phyloP scores from a whole-genome alignment of 2,113 vertebrate species.

The Regulus satrapa region DNA sequence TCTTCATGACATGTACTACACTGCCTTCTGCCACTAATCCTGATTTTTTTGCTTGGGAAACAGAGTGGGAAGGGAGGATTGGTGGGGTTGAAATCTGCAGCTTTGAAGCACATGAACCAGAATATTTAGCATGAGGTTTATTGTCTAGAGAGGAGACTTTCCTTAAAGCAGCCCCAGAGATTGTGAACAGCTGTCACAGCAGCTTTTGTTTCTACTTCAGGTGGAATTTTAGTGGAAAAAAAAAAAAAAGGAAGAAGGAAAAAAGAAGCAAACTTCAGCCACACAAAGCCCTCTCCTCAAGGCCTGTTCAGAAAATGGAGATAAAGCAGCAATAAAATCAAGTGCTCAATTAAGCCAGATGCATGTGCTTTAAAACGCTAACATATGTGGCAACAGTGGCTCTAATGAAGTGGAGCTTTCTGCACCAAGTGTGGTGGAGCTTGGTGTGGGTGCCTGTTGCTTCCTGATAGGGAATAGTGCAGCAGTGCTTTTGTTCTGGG shows the following conservation, averaged over 20 bases:
- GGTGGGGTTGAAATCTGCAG: background rate
- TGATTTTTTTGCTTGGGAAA: background rate
- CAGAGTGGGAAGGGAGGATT: background rate
- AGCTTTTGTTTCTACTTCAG: background rate
- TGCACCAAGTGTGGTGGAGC: background rate
- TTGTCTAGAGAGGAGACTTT: background rate
- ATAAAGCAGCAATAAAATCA: slow-evolving; percentile 37
- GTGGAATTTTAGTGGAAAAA: background rate
- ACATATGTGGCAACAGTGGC: slow-evolving; percentile 21
- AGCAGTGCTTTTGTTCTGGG: background rate
- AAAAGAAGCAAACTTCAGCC: background rate
- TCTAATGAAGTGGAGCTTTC: background rate
- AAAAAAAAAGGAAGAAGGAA: background rate
- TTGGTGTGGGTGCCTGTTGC: accelerated
- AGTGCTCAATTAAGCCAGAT: slow-evolving; percentile 31
- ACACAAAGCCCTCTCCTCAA: background rate
- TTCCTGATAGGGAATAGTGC: background rate
- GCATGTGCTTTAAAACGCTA: slow-evolving; percentile 20
- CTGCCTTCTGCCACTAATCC: background rate
- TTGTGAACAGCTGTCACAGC: background rate
- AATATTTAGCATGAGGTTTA: background rate
- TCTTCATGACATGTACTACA: background rate
- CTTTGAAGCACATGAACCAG: background rate
- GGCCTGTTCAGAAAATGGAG: slow-evolving; percentile 6
- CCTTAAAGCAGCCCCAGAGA: background rate